Evolutionary conservation across 1,140 invertebrate genomes (phyloP), one percentile per base, ranked within the genome.

Genomic region (Galleria mellonella): DNA sequence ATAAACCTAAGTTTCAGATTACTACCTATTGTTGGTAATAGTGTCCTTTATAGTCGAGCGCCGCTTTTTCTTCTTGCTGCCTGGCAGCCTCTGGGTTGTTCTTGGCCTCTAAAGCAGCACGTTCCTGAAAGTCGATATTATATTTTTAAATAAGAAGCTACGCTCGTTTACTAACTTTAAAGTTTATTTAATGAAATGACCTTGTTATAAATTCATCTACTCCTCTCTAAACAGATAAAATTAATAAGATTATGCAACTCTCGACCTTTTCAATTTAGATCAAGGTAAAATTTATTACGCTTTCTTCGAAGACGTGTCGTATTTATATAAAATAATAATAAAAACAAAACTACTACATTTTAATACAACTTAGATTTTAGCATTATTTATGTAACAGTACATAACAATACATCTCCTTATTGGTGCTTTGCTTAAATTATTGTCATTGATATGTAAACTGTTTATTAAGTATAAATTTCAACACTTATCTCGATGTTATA

Each of bases 1-100:
- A 37, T 13, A 12, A 5, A 8, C 13, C 35, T 37, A 17, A 15
- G 17, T 15, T 15, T 37, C 5, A 35, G 9, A 8, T 9, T 37
- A 32, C 2, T 23, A 29, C 70, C 60, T 86, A 83, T 46, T 83
- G 65, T 29, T 75, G 74, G 60, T 88, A 85, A 72, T 89, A 90
- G 44, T 83, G 82, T 27, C 89, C 89, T 66, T 88, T 88, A 68
- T 88, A 89, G 64, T 90, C 87, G 38, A 88, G 78, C 17, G 81
- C 71, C 7, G 88, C 87, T 35, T 76, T 84, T 39, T 88, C 86
- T 59, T 89, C 87, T 31, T 88, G 74, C 37, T 70, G 69, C 55
- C 78, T 85, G 40, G 88, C 87, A 43, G 70, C 72, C 40, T 87
- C 87, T 0, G 89, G 89, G 70, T 90, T 88, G 41, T 75, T 82